These are phyloP conservation scores for Mellilla xanthometata DNA, from an alignment of 2,888 invertebrate genomes.

Conservation along the genomic window DNA sequence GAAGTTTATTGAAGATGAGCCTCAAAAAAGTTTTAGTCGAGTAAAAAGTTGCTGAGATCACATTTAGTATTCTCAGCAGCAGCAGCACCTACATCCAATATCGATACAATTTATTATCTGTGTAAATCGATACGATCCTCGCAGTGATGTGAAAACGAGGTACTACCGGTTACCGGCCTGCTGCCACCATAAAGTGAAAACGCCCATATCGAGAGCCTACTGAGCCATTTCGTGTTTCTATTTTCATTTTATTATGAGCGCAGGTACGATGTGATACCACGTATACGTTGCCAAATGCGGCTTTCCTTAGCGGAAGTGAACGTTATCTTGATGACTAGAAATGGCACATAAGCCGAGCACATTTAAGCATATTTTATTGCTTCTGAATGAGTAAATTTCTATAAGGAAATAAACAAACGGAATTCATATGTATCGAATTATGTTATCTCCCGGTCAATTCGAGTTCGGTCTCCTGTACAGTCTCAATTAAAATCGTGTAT, in stretches of 20 bases:
- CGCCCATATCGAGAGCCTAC: slow-evolving; percentile 38
- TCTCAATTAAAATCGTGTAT: too few relatives aligned
- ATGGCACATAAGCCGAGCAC: not conserved
- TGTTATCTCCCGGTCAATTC: too few relatives aligned
- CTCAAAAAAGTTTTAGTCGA: slow-evolving; percentile 1
- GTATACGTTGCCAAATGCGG: slow-evolving; percentile 17
- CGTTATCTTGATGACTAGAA: not conserved
- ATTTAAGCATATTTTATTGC: not conserved
- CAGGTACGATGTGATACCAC: slow-evolving; percentile 26
- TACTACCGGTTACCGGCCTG: slow-evolving; percentile 40
- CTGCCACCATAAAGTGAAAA: slow-evolving; percentile 46
- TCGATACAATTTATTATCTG: slow-evolving; percentile 36
- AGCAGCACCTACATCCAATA: slow-evolving; percentile 29
- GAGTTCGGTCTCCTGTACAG: too few relatives aligned
- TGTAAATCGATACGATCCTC: slow-evolving; percentile 32
- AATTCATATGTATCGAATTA: not conserved
- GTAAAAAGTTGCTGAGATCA: slow-evolving; percentile 11
- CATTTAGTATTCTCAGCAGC: slow-evolving; percentile 26
- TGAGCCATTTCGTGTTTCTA: slow-evolving; percentile 44
- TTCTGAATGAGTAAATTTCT: not conserved
- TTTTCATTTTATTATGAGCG: slow-evolving; percentile 42
- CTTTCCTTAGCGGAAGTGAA: slow-evolving; percentile 9
- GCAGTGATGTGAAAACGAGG: slow-evolving; percentile 44
- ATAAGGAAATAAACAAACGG: not conserved
- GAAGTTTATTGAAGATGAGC: not conserved